A percentile compares a stretch with the other conserved stretches of the same genome.
Conservation (phyloP, 2,888 invertebrate species). For the Toxonevra muliebris region DNA sequence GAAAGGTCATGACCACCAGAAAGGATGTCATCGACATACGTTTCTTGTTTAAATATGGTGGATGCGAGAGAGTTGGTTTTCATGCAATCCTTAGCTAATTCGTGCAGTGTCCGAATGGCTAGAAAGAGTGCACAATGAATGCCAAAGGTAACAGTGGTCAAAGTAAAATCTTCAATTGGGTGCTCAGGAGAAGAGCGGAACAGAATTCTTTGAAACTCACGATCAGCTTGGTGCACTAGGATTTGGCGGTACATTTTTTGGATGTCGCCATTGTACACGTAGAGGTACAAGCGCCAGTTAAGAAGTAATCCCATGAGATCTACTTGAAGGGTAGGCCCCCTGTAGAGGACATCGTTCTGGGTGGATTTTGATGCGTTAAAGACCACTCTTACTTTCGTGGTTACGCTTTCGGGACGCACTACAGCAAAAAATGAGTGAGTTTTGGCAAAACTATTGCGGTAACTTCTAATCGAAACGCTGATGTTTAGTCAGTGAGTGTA, state of each 20-base stretch:
- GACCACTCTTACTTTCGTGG: slow-evolving; percentile 37
- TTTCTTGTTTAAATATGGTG: too few relatives aligned
- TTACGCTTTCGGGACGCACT: slow-evolving; percentile 30
- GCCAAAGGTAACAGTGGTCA: slow-evolving; percentile 38
- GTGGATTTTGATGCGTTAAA: slow-evolving; percentile 38
- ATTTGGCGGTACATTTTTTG: slow-evolving; percentile 41
- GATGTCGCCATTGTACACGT: slow-evolving; percentile 38
- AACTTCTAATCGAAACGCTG: background rate
- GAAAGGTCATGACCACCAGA: too few relatives aligned
- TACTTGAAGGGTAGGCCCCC: slow-evolving; percentile 34
- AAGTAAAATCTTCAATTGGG: slow-evolving; percentile 23
- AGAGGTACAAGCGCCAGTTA: slow-evolving; percentile 30
- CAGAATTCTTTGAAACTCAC: slow-evolving; percentile 36
- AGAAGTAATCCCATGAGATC: slow-evolving; percentile 31
- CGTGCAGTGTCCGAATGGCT: slow-evolving; percentile 34
- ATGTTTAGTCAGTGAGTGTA: too few relatives aligned
- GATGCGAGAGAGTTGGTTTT: slow-evolving; percentile 23
- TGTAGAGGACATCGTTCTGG: slow-evolving; percentile 26
- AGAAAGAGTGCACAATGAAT: slow-evolving; percentile 37
- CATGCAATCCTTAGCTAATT: slow-evolving; percentile 28
- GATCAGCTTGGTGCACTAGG: slow-evolving; percentile 26
- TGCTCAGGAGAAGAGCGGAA: slow-evolving; percentile 16
- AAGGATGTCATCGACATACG: too few relatives aligned
- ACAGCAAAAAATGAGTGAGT: slow-evolving; percentile 18
- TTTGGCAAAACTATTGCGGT: slow-evolving; percentile 3